Conservation (phyloP, 2,888 invertebrate species). For the Callyntrura sp. region DNA sequence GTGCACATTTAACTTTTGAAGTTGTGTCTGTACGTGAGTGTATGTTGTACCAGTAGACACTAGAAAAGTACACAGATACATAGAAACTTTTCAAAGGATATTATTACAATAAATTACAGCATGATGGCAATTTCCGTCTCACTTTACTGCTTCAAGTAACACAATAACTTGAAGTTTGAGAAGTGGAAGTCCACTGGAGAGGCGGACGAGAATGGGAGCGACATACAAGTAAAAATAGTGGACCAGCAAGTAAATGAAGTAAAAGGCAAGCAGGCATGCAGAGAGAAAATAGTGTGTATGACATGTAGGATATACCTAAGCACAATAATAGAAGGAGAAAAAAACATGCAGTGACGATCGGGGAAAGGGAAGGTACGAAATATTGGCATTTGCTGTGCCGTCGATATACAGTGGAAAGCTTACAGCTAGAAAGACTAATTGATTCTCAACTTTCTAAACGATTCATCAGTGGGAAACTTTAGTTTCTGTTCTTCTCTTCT, state of each 20-base stretch:
- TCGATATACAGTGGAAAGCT: background rate
- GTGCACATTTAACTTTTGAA: conserved; percentile 43
- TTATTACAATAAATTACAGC: conserved; percentile 47
- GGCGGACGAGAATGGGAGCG: background rate
- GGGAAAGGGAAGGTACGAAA: background rate
- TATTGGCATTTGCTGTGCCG: background rate
- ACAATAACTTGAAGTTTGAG: conserved; percentile 37
- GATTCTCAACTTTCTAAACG: conserved; percentile 40
- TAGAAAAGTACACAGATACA: background rate
- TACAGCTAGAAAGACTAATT: conserved; percentile 4
- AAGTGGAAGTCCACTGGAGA: conserved; percentile 30
- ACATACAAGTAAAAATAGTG: background rate
- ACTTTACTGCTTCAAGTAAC: conserved; percentile 42
- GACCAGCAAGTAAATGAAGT: background rate
- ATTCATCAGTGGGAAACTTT: conserved; percentile 24
- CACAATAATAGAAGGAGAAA: conserved; percentile 14
- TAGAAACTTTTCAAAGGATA: conserved; percentile 33
- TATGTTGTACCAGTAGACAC: background rate
- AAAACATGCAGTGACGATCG: background rate
- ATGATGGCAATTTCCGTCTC: conserved; percentile 49
- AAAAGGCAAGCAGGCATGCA: background rate
- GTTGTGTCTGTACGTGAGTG: background rate
- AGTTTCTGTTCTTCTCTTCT: conserved; percentile 17
- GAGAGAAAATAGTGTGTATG: too few relatives aligned
- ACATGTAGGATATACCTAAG: background rate